Evolutionary conservation across 2,888 invertebrate genomes (phyloP).

Genomic region (Tanaodytes sp.): DNA sequence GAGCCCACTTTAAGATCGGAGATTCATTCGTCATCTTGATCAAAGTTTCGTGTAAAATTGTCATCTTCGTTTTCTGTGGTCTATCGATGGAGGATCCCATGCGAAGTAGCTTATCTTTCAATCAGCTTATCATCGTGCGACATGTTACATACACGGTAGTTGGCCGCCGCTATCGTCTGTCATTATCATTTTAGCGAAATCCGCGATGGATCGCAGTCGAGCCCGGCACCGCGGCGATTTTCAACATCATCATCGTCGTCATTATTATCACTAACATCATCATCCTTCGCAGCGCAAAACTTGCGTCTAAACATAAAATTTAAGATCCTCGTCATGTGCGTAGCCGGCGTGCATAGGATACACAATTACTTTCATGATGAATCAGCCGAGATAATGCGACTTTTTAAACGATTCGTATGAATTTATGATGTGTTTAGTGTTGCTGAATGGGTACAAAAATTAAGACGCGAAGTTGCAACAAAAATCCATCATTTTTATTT

Average conservation of each 20-base stretch:
- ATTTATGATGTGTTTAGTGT: slow-evolving; percentile 36
- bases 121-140: slow-evolving; percentile 42
- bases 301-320: slow-evolving; percentile 48
- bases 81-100: slow-evolving; percentile 33
- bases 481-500: slow-evolving; percentile 27
- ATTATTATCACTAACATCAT: slow-evolving; percentile 44
- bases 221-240: slow-evolving; percentile 30
- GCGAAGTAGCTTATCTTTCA: slow-evolving; percentile 46
- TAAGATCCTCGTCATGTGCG: slow-evolving; percentile 38
- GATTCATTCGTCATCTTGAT: slow-evolving; percentile 48
- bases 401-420: slow-evolving; percentile 39
- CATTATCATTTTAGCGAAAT: slow-evolving; percentile 41
- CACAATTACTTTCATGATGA: slow-evolving; percentile 43
- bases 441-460: slow-evolving; percentile 19
- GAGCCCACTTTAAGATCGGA: slow-evolving; percentile 34
- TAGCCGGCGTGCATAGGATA: slow-evolving; percentile 37
- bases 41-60: slow-evolving; percentile 41
- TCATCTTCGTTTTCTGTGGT: slow-evolving; percentile 43
- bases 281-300: slow-evolving; percentile 45
- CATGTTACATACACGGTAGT: slow-evolving; percentile 39
- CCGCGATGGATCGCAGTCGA: slow-evolving; percentile 22
- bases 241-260: slow-evolving; percentile 35
- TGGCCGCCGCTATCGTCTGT: slow-evolving; percentile 50
- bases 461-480: slow-evolving; percentile 31
- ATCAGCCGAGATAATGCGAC: slow-evolving; percentile 43